These are phyloP conservation scores for Odontomyia ornata DNA, from an alignment of 2,888 invertebrate species.

Conservation along the genomic window DNA sequence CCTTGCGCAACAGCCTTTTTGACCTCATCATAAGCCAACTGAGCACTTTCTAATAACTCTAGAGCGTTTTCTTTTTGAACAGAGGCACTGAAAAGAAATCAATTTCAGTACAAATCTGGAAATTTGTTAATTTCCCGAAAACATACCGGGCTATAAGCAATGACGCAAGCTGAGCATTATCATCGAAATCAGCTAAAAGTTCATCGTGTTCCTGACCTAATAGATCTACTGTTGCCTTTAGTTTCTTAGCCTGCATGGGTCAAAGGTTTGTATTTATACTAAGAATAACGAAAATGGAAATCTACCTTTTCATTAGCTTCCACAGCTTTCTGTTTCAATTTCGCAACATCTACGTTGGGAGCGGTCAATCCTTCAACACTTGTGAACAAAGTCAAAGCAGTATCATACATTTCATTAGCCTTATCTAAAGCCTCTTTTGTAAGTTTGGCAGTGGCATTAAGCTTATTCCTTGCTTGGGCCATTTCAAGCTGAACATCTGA, in stretches of 20 bases:
- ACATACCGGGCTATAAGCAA: slow-evolving; percentile 68
- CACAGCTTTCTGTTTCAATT: slow-evolving; percentile 73
- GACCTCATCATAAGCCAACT: slow-evolving; percentile 79
- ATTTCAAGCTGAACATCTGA: slow-evolving; percentile 72
- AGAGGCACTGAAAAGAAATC: slow-evolving; percentile 65
- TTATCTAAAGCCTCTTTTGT: slow-evolving; percentile 78
- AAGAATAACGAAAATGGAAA: not conserved
- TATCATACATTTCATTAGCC: slow-evolving; percentile 81
- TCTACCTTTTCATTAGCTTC: slow-evolving; percentile 73
- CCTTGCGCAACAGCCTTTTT: slow-evolving; percentile 85
- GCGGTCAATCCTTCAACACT: slow-evolving; percentile 81
- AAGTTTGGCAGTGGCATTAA: slow-evolving; percentile 74
- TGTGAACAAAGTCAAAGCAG: slow-evolving; percentile 81
- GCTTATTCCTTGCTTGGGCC: slow-evolving; percentile 73
- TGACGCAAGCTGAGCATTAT: slow-evolving; percentile 72
- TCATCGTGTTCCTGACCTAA: slow-evolving; percentile 64
- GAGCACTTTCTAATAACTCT: slow-evolving; percentile 80
- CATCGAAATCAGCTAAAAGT: slow-evolving; percentile 71
- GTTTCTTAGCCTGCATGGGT: slow-evolving; percentile 55
- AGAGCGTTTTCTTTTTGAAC: slow-evolving; percentile 81
- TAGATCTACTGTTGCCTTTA: slow-evolving; percentile 57
- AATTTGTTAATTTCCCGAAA: not conserved
- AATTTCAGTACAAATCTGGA: slow-evolving; percentile 50
- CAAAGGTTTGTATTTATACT: not conserved
- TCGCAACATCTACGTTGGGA: slow-evolving; percentile 78